Conservation (phyloP, 2,797 vertebrate genomes). For the Anisognathus igniventris region DNA sequence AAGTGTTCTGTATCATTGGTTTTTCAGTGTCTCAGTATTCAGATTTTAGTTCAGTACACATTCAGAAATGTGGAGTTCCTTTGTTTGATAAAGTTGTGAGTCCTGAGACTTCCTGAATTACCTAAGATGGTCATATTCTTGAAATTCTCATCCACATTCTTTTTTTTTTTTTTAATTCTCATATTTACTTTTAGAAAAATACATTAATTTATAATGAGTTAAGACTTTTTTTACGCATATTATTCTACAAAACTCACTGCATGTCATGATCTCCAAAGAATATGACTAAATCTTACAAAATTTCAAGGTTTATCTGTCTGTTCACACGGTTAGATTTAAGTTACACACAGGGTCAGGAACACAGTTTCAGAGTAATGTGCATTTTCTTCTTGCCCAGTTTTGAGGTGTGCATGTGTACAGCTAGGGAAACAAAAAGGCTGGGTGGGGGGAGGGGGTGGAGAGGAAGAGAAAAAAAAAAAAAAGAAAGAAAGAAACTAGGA, state of each 20-base stretch:
- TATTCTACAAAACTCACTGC: neutral
- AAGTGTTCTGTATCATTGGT: neutral
- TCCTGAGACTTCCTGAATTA: neutral
- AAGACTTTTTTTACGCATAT: neutral
- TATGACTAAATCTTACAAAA: neutral
- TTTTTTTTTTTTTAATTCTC: neutral
- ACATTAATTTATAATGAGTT: neutral
- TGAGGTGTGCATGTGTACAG: accelerated
- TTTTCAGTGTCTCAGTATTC: neutral
- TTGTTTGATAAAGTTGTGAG: neutral
- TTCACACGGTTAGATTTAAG: neutral
- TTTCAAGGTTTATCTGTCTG: neutral
- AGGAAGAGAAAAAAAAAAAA: accelerated
- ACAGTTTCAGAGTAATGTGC: neutral
- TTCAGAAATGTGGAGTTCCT: neutral
- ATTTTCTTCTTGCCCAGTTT: neutral
- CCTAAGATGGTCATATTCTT: neutral
- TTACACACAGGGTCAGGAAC: neutral
- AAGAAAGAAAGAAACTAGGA: neutral
- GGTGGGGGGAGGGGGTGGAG: neutral
- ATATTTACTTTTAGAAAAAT: neutral
- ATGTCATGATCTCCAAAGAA: accelerated
- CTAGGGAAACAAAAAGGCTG: neutral
- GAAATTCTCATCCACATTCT: neutral
- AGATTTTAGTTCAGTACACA: neutral